phyloP scores from a whole-genome alignment of 2,797 vertebrate species.

The Hoplostethus mediterraneus region DNA sequence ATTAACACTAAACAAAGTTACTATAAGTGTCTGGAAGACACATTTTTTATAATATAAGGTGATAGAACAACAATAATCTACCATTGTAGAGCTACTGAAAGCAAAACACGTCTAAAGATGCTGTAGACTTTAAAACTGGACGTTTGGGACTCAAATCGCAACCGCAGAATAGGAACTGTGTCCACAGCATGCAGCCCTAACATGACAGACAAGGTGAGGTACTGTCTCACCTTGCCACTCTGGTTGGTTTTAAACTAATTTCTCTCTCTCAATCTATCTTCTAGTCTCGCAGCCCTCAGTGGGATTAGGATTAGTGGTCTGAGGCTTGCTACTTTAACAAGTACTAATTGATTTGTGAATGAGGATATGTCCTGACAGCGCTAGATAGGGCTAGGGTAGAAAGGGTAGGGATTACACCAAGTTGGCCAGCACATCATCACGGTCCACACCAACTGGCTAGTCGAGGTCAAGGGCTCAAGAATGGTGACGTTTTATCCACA shows the following conservation, averaged over 20 bases:
- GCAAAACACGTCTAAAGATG: neutral
- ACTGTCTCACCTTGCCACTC: neutral
- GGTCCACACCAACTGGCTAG: neutral
- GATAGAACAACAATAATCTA: too few species aligned
- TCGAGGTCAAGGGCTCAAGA: neutral
- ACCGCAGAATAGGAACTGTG: neutral
- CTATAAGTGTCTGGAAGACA: neutral
- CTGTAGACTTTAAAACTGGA: neutral
- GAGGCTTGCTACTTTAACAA: conserved; percentile 74
- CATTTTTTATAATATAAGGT: neutral
- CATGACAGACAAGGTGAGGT: neutral
- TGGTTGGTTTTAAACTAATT: neutral
- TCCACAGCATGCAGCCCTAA: neutral
- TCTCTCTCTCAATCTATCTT: neutral
- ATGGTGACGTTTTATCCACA: conserved; percentile 8
- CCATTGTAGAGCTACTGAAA: too few species aligned
- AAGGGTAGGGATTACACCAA: neutral
- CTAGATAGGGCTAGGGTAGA: neutral
- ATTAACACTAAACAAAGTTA: neutral
- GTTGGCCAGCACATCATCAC: conserved; percentile 1
- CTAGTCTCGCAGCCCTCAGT: conserved; percentile 17
- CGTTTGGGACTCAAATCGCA: neutral
- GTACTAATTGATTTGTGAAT: conserved; percentile 75
- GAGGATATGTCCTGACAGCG: conserved; percentile 45
- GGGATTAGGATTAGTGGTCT: conserved; percentile 77